Evolutionary conservation across 2,888 invertebrate species (phyloP), one percentile per base, ranked within the genome.

Genomic region (Limnephilus auricula): DNA sequence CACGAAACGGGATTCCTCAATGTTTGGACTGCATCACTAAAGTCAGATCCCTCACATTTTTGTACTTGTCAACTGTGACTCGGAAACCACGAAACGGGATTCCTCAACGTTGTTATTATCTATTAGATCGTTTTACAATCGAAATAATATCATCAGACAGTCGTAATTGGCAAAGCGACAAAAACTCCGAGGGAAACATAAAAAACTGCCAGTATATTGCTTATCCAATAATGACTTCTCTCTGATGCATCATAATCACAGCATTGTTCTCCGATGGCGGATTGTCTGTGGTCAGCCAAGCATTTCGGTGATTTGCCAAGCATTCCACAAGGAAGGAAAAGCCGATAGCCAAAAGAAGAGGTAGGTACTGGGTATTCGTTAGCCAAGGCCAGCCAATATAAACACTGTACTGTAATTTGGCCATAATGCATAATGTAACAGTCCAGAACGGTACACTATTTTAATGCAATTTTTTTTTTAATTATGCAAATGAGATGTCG

Each of bases 301-400:
- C 87, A 79, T 87, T 65, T 65, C 87, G 78, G 78, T 32, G 87
- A 87, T 87, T 87, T 65, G 87, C 87, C 18, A 87, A 87, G 87
- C 78, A 85, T 34, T 37, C 84, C 40, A 37, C 84, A 32, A 65
- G 78, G 87, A 87, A 78, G 87, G 65, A 65, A 87, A 78, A 78
- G 31, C 87, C 31, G 34, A 65, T 32, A 40, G 25, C 30, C 31
- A 25, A 65, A 65, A 65, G 50, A 65, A 65, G 50, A 65, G 50
- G 50, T 65, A 25, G n/a, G 78, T 40, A 40, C 40, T 40, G 12
- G 40, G 1, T 31, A 78, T 87, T 25, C 78, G 34, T 78, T 87
- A 78, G 65, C 87, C 86, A 86, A 86, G 86, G 86, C 50, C 50
- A 86, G 30, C 65, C 30, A 31, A 86, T 83, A 34, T 80, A 80